Base-by-base conservation (phyloP, 2,113 vertebrate species). In the Anarhynchus alexandrinus region DNA sequence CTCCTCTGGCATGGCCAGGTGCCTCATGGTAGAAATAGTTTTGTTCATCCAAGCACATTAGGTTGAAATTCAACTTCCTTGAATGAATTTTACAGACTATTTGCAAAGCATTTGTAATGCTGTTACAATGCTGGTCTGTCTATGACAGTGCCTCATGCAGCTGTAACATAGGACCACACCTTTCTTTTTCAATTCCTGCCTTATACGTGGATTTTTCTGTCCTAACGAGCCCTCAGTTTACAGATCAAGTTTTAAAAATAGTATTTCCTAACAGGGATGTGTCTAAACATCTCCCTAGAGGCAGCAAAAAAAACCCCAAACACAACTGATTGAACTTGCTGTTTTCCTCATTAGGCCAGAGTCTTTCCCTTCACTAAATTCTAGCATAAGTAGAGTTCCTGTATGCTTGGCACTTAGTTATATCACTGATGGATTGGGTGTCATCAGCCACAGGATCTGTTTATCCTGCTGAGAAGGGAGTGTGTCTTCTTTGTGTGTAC, bases 161-260 rank as follows among this genome's bases (percentile, higher is more conserved):
- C 59, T 73, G 16, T 42, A 40, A 47, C 0, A 0, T 6, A 54
- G 57, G 36, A 36, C 54, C 4, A 3, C 65, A 67, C 36, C 61
- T 81, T 86, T 82, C 40, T 57, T 77, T 82, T 77, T 12, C 25
- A 38, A 14, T 72, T 72, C 27, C 40, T 61, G 32, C 54, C 70
- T 92, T 47, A 38, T 21, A 2, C 0, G 1, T n/a, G 67, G 19
- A 18, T 71, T 91, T 81, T 93, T 82, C 45, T 91, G 47, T 38
- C 57, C 29, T 58, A 40, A 40, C 1, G 9, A 95, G 32, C 32
- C 12, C 40, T 76, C 57, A 47, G 34, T 89, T 93, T 87, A 69
- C 23, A 78, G 61, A 69, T 43, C 2, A 12, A 81, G 6, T 54
- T 83, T 77, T 38, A 20, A 70, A 87, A 94, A 20, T 20, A 61